These are phyloP conservation scores for Thoracochromis brauschi DNA, from an alignment of 2,113 vertebrate genomes.

Conservation along the genomic window DNA sequence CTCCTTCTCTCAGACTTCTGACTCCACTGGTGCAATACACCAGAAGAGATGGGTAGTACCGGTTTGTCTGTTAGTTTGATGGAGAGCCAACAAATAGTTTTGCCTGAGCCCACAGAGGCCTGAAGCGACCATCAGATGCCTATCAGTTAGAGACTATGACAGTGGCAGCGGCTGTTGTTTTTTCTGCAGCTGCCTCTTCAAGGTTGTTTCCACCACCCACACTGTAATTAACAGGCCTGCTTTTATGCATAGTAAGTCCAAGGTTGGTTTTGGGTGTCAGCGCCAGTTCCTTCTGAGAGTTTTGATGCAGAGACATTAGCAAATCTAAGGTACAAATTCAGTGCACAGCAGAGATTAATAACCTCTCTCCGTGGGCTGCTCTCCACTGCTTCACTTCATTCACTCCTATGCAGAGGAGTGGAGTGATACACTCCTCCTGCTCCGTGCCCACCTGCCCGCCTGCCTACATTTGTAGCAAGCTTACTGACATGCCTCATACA, in stretches of 20 bases:
- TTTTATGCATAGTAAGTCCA: not conserved
- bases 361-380: conserved; percentile 22
- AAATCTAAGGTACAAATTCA: not conserved
- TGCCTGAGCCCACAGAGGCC: not conserved
- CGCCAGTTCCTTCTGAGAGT: not conserved
- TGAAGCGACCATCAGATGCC: conserved; percentile 7
- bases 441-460: not conserved
- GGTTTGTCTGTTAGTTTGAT: conserved; percentile 20
- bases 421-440: not conserved
- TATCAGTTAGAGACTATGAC: conserved; percentile 34
- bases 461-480: not conserved
- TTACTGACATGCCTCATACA: not conserved
- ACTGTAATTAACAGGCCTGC: not conserved
- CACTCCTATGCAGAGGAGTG: conserved; percentile 3
- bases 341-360: conserved; percentile 32
- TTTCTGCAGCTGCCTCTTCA: conserved; percentile 21
- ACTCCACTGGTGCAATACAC: not conserved
- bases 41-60: not conserved
- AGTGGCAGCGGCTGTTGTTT: conserved; percentile 10
- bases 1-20: not conserved
- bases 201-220: conserved; percentile 17
- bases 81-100: not conserved
- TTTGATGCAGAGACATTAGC: not conserved
- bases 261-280: not conserved
- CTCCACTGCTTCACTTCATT: not conserved